Percentiles rank a stretch among this genome's conserved stretches.
These are phyloP conservation scores for Aptenodytes forsteri DNA, from an alignment of 2,113 vertebrate genomes.

Conservation along the genomic window DNA sequence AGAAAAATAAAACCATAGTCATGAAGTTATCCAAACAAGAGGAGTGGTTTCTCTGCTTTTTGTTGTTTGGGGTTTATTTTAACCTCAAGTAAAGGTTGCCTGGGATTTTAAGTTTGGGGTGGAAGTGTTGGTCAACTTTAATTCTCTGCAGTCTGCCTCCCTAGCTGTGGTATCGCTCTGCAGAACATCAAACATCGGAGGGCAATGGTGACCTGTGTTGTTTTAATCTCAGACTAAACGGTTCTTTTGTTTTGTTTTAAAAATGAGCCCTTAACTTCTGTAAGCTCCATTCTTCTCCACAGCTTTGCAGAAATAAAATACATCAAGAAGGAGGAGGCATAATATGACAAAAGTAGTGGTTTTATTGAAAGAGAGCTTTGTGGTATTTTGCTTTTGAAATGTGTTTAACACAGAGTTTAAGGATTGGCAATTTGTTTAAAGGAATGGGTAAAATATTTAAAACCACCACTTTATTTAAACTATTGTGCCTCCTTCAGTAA, in stretches of 20 bases:
- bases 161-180: background rate
- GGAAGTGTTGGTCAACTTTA: background rate
- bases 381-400: slow-evolving; percentile 78
- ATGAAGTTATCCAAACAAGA: background rate
- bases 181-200: background rate
- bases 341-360: slow-evolving; percentile 36
- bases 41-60: background rate
- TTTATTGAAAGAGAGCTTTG: slow-evolving; percentile 72
- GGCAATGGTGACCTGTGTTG: background rate
- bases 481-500: slow-evolving; percentile 83
- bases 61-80: background rate
- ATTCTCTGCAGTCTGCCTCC: background rate
- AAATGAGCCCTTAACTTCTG: slow-evolving; percentile 55
- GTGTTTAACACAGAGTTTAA: slow-evolving; percentile 76
- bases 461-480: slow-evolving; percentile 82
- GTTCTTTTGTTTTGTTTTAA: slow-evolving; percentile 49
- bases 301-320: slow-evolving; percentile 60
- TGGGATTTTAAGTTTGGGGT: background rate
- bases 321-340: slow-evolving; percentile 14
- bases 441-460: slow-evolving; percentile 85
- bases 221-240: slow-evolving; percentile 48
- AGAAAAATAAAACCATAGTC: background rate
- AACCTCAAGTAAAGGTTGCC: background rate
- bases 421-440: slow-evolving; percentile 83
- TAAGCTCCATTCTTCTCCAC: slow-evolving; percentile 39